Base-by-base conservation (phyloP, 1,140 invertebrate genomes). In the Copidosoma floridanum region DNA sequence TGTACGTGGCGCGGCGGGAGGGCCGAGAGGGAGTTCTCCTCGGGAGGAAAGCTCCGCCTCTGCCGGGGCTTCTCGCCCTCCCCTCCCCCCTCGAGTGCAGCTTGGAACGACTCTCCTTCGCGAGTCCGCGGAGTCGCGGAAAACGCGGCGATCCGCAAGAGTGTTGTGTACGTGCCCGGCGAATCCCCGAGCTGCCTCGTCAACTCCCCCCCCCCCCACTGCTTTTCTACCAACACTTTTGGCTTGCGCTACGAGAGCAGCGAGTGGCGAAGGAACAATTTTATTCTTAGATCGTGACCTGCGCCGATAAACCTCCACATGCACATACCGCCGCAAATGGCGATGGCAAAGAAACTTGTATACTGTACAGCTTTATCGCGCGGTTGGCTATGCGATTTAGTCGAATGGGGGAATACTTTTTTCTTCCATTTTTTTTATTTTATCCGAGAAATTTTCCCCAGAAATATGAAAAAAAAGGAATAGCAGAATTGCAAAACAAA, bases 141-240 rank as follows among this genome's bases (percentile, higher is more conserved):
- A 60, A 54, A 60, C 44, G 43, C 57, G 40, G 47, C 43, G n/a
- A n/a, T n/a, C n/a, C n/a, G n/a, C n/a, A n/a, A n/a, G n/a, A n/a
- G n/a, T n/a, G n/a, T n/a, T n/a, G n/a, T n/a, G n/a, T n/a, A n/a
- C n/a, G n/a, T n/a, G n/a, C n/a, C 40, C 38, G 35, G 57, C 57
- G 57, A 60, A 60, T 60, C 50, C 38, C 68, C 66, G 72, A 71
- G 69, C 70, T 68, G 35, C n/a, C 50, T 35, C n/a, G 23, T 3
- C 11, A 24, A 2, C 21, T 8, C 5, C 10, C 37, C 32, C 21
- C 43, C 26, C 44, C 47, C 23, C 35, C 21, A 46, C 23, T 14
- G 29, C 44, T 16, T 23, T 26, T 16, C 41, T n/a, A n/a, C n/a
- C n/a, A n/a, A n/a, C n/a, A n/a, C n/a, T n/a, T n/a, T n/a, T n/a